phyloP scores from a whole-genome alignment of 2,888 invertebrate genomes.

The Chrysomela aeneicollis region DNA sequence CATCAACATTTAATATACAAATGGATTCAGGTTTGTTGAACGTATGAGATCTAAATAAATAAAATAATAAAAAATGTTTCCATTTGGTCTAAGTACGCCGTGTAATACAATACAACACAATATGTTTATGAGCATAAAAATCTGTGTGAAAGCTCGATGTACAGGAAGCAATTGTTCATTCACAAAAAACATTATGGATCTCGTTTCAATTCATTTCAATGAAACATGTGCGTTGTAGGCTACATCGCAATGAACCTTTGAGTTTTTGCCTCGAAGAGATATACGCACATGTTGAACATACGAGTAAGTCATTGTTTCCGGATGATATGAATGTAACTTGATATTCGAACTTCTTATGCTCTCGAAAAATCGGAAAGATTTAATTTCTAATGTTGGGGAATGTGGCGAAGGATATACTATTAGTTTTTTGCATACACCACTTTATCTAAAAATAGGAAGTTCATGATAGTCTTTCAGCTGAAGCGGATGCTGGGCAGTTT shows the following conservation, averaged over 20 bases:
- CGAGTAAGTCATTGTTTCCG: constrained; percentile 48
- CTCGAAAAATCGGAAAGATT: constrained; percentile 43
- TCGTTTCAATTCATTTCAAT: constrained; percentile 28
- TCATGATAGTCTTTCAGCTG: neutral
- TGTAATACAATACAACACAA: constrained; percentile 7
- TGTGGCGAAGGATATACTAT: constrained; percentile 41
- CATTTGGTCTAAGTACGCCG: neutral
- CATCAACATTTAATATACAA: no score
- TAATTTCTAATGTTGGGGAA: constrained; percentile 44
- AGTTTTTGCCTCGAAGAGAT: constrained; percentile 40
- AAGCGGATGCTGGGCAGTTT: no score
- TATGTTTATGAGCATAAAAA: constrained; percentile 16
- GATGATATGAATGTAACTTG: constrained; percentile 35
- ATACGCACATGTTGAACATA: constrained; percentile 42
- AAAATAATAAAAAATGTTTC: neutral
- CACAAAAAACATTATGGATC: constrained; percentile 11
- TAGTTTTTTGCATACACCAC: constrained; percentile 27
- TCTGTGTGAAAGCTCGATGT: constrained; percentile 9
- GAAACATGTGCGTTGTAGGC: constrained; percentile 41
- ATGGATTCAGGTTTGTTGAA: no score
- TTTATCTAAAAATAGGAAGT: neutral
- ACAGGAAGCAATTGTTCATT: constrained; percentile 17
- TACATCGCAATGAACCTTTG: constrained; percentile 40
- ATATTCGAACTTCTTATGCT: constrained; percentile 22
- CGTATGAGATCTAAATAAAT: no score